phyloP scores from a whole-genome alignment of 2,888 invertebrate species.

The Stegana nigrithorax region DNA sequence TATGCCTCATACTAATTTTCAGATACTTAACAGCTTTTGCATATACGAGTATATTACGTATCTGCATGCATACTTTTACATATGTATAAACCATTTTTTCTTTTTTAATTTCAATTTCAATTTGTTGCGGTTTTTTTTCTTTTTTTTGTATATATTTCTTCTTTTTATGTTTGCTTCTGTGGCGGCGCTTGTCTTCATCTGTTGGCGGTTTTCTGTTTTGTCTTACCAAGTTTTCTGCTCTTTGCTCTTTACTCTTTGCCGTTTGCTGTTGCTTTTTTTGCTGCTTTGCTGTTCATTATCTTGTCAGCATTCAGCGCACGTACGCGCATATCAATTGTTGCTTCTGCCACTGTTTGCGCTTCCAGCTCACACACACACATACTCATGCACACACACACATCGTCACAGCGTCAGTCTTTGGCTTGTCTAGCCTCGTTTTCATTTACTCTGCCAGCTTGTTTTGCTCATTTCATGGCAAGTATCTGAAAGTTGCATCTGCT shows the following conservation, averaged over 20 bases:
- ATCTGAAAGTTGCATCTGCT: constrained; percentile 15
- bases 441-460: not conserved
- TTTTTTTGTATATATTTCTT: not conserved
- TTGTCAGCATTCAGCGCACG: constrained; percentile 49
- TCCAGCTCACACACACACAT: constrained; percentile 46
- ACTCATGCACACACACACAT: not conserved
- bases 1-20: constrained; percentile 1
- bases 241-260: too few species aligned
- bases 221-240: too few species aligned
- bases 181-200: too few species aligned
- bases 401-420: too few species aligned
- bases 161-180: not conserved
- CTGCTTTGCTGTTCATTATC: constrained; percentile 18
- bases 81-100: too few species aligned
- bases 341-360: constrained; percentile 29
- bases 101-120: not conserved
- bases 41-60: too few species aligned
- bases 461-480: constrained; percentile 6
- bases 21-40: too few species aligned
- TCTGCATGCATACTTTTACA: too few species aligned
- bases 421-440: constrained; percentile 10
- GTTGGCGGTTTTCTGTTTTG: too few species aligned
- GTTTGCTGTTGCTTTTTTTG: too few species aligned
- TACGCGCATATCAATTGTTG: constrained; percentile 60
- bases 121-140: not conserved